Evolutionary conservation across 2,113 vertebrate species (phyloP).

Genomic region (Bos javanicus): DNA sequence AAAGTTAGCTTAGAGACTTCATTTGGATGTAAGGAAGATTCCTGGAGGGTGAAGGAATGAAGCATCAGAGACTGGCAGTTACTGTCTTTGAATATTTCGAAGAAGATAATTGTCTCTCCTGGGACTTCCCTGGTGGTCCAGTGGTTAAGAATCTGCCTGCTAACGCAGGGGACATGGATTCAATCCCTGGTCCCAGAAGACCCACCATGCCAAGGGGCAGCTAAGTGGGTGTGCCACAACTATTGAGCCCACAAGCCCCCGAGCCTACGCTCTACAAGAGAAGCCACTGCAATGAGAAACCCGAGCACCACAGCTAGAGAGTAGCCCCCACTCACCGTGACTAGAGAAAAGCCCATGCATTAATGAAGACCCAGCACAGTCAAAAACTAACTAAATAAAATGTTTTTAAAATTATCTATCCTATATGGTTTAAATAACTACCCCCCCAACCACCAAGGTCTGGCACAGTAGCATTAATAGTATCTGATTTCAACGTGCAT

Average conservation of each 20-base stretch:
- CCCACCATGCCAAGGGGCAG: not conserved
- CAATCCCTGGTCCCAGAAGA: not conserved
- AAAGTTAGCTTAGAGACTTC: not conserved
- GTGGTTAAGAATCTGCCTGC: not conserved
- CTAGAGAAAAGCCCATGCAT: not conserved
- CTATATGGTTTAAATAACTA: not conserved
- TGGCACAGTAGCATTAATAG: not conserved
- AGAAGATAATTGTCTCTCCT: not conserved
- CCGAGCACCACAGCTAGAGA: not conserved
- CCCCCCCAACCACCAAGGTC: not conserved
- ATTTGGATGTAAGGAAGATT: not conserved
- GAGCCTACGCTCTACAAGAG: not conserved
- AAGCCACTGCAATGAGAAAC: not conserved
- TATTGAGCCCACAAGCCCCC: not conserved
- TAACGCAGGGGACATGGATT: not conserved
- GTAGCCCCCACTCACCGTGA: not conserved
- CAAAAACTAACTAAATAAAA: not conserved
- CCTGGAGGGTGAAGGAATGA: not conserved
- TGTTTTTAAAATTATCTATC: not conserved
- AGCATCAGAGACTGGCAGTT: not conserved
- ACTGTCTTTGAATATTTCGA: not conserved
- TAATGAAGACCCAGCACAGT: not conserved
- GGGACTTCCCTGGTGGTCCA: not conserved
- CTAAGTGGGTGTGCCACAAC: not conserved
- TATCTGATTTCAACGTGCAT: not conserved